Percentiles rank a stretch among this genome's conserved stretches.
Evolutionary conservation across 2,797 vertebrate species (phyloP).

Genomic region (Erpetoichthys calabaricus): DNA sequence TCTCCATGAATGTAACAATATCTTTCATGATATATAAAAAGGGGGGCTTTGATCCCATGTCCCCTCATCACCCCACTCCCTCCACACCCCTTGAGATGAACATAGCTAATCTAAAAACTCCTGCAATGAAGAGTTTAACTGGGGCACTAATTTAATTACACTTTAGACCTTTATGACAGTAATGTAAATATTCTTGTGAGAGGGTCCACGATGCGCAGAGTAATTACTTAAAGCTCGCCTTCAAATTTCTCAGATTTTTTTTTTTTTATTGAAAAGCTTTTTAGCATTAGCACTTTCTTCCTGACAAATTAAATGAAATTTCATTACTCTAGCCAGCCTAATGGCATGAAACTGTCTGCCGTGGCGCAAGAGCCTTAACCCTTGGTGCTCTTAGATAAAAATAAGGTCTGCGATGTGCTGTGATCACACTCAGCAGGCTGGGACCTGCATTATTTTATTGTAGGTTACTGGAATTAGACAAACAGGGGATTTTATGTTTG

Average conservation of each 20-base stretch:
- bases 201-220: constrained; percentile 76
- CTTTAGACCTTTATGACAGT: constrained; percentile 74
- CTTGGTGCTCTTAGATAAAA: constrained; percentile 26
- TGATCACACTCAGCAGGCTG: too few species aligned
- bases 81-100: constrained; percentile 19
- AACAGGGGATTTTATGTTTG: too few species aligned
- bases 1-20: too few species aligned
- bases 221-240: constrained; percentile 97
- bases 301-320: constrained; percentile 99
- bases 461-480: too few species aligned
- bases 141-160: constrained; percentile 88
- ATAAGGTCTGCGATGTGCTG: too few species aligned
- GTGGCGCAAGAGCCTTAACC: constrained; percentile 57
- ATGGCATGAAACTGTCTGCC: constrained; percentile 82
- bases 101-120: constrained; percentile 54
- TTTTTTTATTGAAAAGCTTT: constrained; percentile 89
- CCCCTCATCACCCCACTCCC: constrained; percentile 25
- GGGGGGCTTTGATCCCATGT: too few species aligned
- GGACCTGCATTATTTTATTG: too few species aligned
- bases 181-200: constrained; percentile 96
- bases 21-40: too few species aligned
- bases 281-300: constrained; percentile 98
- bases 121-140: constrained; percentile 70
- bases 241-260: constrained; percentile 65
- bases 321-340: constrained; percentile 94